Base-by-base conservation (phyloP, 2,113 vertebrate species). In the Platycercus adscitus region DNA sequence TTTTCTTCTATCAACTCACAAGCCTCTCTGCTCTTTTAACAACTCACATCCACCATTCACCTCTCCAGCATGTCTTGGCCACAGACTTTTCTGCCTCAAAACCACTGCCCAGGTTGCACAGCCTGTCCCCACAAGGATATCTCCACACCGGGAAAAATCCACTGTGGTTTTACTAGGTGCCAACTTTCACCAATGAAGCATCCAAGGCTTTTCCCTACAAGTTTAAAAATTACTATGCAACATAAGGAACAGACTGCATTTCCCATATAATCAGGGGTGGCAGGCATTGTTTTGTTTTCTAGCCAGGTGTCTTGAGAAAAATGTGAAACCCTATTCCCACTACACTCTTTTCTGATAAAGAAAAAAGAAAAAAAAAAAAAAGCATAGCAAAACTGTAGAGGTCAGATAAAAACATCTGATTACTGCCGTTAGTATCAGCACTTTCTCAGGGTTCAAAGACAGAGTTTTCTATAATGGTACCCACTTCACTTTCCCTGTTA, bases 31-130 rank as follows among this genome's bases (percentile, higher is more conserved):
- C 55, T 56, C 31, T 20, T 56, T 39, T 35, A 49, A 13, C 43
- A 46, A 6, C 1, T 1, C 31, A 25, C 26, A 0, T 28, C 19
- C 18, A 66, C 37, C 29, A 25, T 23, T 52, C 39, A 44, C 39
- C 39, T 6, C 25, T 80, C 35, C 35, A 26, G 52, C 0, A 0
- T 1, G 6, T 19, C 68, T 47, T 63, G 24, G 23, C 25, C 24
- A 16, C n/a, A 60, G 6, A 39, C 39, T 39, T 12, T 1, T 9
- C 8, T 23, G 86, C 37, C 61, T 78, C 61, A 75, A 55, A 89
- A 58, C 5, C 24, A 24, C 33, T 53, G 29, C 16, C 28, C 35
- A 46, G 21, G 20, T 18, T 78, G 56, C 9, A 13, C 26, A 63
- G 47, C 20, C 23, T 44, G 20, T 28, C 15, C 53, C 53, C 35